Evolutionary conservation across 2,888 invertebrate genomes (phyloP).

Genomic region (Dasysyrphus tricinctus): DNA sequence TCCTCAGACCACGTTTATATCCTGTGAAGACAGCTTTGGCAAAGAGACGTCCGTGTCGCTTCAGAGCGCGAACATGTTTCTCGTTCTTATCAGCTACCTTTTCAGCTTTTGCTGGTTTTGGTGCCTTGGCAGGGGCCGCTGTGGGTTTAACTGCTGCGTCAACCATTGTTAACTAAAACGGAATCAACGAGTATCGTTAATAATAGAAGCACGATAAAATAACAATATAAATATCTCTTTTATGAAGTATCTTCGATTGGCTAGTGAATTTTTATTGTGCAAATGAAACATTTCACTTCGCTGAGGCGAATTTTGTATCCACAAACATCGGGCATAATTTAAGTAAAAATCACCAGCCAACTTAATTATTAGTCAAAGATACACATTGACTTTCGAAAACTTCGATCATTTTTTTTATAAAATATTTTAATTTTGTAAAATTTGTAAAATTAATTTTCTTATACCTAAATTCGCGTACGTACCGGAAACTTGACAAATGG

Average conservation of each 20-base stretch:
- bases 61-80: constrained; percentile 80
- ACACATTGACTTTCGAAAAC: constrained; percentile 46
- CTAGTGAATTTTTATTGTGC: constrained; percentile 33
- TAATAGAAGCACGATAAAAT: background rate
- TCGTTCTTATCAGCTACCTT: constrained; percentile 79
- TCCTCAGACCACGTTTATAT: constrained; percentile 97
- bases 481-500: constrained; percentile 83
- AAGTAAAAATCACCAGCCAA: constrained; percentile 60
- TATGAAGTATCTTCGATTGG: constrained; percentile 6
- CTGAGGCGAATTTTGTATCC: constrained; percentile 76
- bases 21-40: constrained; percentile 99
- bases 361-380: constrained; percentile 62
- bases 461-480: constrained; percentile 81
- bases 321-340: constrained; percentile 78
- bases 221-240: background rate
- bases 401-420: constrained; percentile 65
- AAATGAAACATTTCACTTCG: constrained; percentile 38
- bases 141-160: constrained; percentile 82
- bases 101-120: constrained; percentile 81
- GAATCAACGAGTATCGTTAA: background rate
- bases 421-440: constrained; percentile 46
- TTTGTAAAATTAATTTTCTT: constrained; percentile 54
- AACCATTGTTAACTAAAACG: constrained; percentile 81
- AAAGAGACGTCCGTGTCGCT: constrained; percentile 93
- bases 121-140: constrained; percentile 78